Evolutionary conservation across 2,888 invertebrate genomes (phyloP).

Genomic region (Ophion obscuratus): DNA sequence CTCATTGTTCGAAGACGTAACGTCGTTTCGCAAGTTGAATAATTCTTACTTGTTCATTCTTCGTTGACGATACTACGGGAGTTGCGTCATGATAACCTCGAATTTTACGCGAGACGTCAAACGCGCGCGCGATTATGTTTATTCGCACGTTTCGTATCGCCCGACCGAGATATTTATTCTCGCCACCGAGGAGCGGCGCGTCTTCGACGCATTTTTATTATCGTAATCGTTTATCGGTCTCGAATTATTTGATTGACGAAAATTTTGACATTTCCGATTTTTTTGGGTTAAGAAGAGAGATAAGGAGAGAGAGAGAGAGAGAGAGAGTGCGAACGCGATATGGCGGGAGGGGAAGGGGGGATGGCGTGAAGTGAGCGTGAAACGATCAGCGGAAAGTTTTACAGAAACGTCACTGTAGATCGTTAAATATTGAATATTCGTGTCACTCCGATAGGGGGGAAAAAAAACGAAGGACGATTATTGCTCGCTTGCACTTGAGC

Average conservation of each 20-base stretch:
- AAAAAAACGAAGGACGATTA: background rate
- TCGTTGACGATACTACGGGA: conserved; percentile 1
- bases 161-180: background rate
- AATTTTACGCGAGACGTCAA: conserved; percentile 25
- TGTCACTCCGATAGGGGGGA: background rate
- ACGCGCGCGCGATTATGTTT: background rate
- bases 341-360: background rate
- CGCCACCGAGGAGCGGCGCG: background rate
- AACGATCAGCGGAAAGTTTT: background rate
- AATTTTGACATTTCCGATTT: background rate
- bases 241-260: background rate
- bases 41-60: background rate
- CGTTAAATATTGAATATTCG: background rate
- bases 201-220: background rate
- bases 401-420: background rate
- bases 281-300: background rate
- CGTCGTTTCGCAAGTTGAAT: background rate
- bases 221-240: background rate
- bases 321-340: conserved; percentile 12
- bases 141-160: background rate
- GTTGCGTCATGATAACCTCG: conserved; percentile 68
- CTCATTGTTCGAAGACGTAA: background rate
- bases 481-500: background rate
- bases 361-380: too few species aligned
- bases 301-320: conserved; percentile 18